Evolutionary conservation across 2,113 vertebrate genomes (phyloP).

Genomic region (Dryoscopus gambensis): DNA sequence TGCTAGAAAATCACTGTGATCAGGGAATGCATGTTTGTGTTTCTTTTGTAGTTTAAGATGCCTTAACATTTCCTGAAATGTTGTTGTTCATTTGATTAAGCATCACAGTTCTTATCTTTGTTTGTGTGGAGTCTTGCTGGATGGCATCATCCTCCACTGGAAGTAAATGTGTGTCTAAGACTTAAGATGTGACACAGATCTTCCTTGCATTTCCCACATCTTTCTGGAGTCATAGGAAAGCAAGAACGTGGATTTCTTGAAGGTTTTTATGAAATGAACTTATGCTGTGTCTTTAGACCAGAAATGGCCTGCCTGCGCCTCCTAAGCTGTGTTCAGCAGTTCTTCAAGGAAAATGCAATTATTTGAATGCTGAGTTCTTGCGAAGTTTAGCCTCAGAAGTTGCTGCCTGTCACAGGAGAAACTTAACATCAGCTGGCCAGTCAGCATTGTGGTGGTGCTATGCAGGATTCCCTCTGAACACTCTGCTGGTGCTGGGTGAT

Average conservation of each 20-base stretch:
- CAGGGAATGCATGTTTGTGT: background rate
- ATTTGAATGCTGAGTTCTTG: background rate
- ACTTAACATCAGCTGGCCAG: background rate
- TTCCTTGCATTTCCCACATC: background rate
- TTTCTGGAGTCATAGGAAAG: background rate
- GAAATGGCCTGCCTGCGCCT: background rate
- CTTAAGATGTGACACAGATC: background rate
- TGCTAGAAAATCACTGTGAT: background rate
- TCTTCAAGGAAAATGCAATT: background rate
- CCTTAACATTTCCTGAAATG: background rate
- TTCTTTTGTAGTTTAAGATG: background rate
- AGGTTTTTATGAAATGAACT: background rate
- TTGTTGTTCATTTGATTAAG: background rate
- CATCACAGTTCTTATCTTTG: background rate
- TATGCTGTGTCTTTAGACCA: background rate
- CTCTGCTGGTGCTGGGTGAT: background rate
- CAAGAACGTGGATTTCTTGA: background rate
- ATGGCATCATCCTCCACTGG: background rate
- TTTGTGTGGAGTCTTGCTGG: background rate
- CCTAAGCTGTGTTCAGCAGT: background rate
- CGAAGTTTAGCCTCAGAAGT: background rate
- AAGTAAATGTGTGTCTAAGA: fast-evolving
- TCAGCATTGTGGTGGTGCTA: fast-evolving
- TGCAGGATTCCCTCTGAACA: background rate
- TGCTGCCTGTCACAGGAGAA: background rate